A percentile compares a stretch with the other conserved stretches of the same genome.
These are phyloP conservation scores for Epicampocera succincta DNA, from an alignment of 2,888 invertebrate species.

Conservation along the genomic window DNA sequence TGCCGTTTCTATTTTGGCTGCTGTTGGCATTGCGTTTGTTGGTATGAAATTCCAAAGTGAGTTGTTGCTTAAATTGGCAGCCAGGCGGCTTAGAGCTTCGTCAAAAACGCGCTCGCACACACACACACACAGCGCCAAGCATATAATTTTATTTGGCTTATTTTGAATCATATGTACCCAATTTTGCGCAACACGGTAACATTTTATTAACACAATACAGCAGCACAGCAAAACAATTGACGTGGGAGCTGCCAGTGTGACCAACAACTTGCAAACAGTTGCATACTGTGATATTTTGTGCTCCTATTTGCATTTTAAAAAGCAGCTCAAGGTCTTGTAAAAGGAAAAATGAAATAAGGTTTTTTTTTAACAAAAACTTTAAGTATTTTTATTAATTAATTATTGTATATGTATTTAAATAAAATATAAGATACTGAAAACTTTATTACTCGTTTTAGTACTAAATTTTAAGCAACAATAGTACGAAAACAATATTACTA, in stretches of 20 bases:
- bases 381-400: no score
- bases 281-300: no score
- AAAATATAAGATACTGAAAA: no score
- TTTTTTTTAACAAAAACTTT: no score
- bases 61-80: slow-evolving; percentile 63
- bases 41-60: slow-evolving; percentile 47
- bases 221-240: slow-evolving; percentile 23
- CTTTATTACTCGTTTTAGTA: no score
- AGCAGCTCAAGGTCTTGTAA: no score
- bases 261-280: slow-evolving; percentile 2
- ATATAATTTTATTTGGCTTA: slow-evolving; percentile 32
- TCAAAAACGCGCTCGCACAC: neutral
- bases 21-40: slow-evolving; percentile 30
- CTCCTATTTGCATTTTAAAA: no score
- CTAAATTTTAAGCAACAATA: no score
- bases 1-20: slow-evolving; percentile 8
- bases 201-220: slow-evolving; percentile 23
- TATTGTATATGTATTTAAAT: no score
- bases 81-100: slow-evolving; percentile 7
- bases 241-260: slow-evolving; percentile 15
- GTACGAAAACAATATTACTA: no score
- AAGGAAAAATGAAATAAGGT: no score
- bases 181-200: slow-evolving; percentile 24
- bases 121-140: no score
- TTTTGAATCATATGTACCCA: slow-evolving; percentile 19